Conservation (phyloP, 2,888 invertebrate species). For the Eumacrocentrus americanus region DNA sequence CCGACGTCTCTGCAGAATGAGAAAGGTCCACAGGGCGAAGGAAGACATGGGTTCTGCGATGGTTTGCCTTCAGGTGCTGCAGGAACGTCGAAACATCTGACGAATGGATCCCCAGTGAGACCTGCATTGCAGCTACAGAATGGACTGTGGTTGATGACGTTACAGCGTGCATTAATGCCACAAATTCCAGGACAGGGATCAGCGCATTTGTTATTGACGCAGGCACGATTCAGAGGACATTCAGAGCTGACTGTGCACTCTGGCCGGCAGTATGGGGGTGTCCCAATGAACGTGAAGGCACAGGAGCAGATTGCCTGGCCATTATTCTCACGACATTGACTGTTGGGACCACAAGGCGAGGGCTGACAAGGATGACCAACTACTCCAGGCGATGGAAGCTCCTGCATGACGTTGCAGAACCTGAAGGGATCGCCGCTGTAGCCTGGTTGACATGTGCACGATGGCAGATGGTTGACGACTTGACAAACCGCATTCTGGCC, state of each 20-base stretch:
- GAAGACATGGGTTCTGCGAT: conserved; percentile 62
- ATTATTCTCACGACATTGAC: conserved; percentile 61
- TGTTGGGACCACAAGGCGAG: conserved; percentile 62
- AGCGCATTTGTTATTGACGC: conserved; percentile 60
- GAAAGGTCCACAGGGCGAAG: conserved; percentile 68
- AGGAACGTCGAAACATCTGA: conserved; percentile 71
- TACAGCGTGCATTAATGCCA: conserved; percentile 61
- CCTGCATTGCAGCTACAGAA: conserved; percentile 61
- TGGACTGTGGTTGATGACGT: conserved; percentile 62
- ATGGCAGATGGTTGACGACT: conserved; percentile 70
- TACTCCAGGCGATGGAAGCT: conserved; percentile 35
- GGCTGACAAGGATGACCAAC: conserved; percentile 47
- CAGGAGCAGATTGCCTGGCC: conserved; percentile 82
- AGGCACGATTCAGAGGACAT: conserved; percentile 67
- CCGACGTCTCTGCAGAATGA: conserved; percentile 65
- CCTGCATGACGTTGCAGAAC: conserved; percentile 58
- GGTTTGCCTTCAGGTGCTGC: conserved; percentile 53
- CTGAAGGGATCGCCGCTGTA: conserved; percentile 71
- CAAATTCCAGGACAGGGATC: conserved; percentile 62
- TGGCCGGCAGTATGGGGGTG: conserved; percentile 69
- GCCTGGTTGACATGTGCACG: conserved; percentile 67
- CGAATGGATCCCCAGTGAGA: conserved; percentile 78
- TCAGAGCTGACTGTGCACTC: conserved; percentile 62
- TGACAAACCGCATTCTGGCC: conserved; percentile 73
- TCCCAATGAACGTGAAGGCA: conserved; percentile 72